Conservation (phyloP, 2,888 invertebrate species). For the Altica lythri region DNA sequence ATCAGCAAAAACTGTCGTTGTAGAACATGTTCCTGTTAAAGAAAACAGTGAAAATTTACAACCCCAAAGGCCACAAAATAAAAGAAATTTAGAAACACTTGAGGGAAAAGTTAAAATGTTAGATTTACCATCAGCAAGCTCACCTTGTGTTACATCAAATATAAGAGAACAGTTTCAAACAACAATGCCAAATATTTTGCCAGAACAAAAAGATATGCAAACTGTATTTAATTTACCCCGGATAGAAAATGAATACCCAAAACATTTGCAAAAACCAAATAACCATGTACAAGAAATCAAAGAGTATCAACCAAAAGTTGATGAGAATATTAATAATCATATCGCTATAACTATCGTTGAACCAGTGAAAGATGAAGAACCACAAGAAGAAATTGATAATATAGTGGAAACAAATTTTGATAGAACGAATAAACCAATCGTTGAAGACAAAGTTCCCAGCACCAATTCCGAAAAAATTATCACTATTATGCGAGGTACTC, state of each 20-base stretch:
- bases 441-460: background rate
- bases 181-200: no score
- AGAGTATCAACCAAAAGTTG: background rate
- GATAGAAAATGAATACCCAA: no score
- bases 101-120: slow-evolving; percentile 21
- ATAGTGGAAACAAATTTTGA: no score
- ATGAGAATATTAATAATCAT: slow-evolving; percentile 17
- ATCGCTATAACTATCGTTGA: slow-evolving; percentile 14
- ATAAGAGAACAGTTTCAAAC: no score
- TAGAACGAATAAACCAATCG: background rate
- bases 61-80: slow-evolving; percentile 6
- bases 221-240: no score
- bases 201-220: no score
- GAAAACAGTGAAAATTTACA: background rate
- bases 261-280: no score
- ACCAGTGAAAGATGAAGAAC: slow-evolving; percentile 13
- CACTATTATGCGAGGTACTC: no score
- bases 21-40: slow-evolving; percentile 23
- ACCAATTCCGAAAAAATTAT: no score
- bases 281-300: no score
- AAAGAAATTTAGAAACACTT: slow-evolving; percentile 13
- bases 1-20: slow-evolving; percentile 34
- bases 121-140: no score
- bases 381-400: background rate
- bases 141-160: no score